These are phyloP conservation scores for Drosophila ustulata DNA, from an alignment of 2,888 invertebrate species.

Conservation along the genomic window DNA sequence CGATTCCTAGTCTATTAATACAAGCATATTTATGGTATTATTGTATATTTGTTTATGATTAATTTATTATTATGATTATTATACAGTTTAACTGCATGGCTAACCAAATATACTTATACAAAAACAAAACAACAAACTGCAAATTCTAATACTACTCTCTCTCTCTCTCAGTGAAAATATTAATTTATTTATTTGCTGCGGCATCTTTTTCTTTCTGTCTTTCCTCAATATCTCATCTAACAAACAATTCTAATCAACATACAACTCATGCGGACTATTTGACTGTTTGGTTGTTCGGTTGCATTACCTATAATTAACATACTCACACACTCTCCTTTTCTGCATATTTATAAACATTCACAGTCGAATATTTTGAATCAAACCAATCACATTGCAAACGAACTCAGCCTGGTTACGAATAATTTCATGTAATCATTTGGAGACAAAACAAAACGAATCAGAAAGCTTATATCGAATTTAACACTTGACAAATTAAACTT, in stretches of 20 bases:
- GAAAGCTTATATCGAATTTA: slow-evolving; percentile 34
- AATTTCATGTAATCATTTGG: slow-evolving; percentile 83
- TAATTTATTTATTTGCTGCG: slow-evolving; percentile 74
- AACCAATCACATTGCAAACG: slow-evolving; percentile 84
- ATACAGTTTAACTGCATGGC: slow-evolving; percentile 68
- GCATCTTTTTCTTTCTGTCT: slow-evolving; percentile 71
- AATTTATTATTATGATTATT: slow-evolving; percentile 23
- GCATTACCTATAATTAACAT: slow-evolving; percentile 33
- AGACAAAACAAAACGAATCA: slow-evolving; percentile 22
- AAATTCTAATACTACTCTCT: slow-evolving; percentile 38
- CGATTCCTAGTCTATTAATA: slow-evolving; percentile 43
- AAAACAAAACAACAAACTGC: slow-evolving; percentile 24
- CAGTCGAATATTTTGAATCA: slow-evolving; percentile 82
- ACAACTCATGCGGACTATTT: slow-evolving; percentile 69
- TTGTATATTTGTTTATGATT: slow-evolving; percentile 47
- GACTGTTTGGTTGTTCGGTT: slow-evolving; percentile 48
- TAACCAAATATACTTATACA: slow-evolving; percentile 55
- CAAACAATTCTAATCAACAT: slow-evolving; percentile 23
- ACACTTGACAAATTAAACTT: slow-evolving; percentile 10
- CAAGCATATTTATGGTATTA: slow-evolving; percentile 32
- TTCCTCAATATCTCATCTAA: slow-evolving; percentile 60
- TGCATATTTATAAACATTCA: slow-evolving; percentile 21
- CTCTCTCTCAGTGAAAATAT: slow-evolving; percentile 55
- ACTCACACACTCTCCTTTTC: slow-evolving; percentile 14
- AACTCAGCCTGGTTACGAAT: slow-evolving; percentile 84